Base-by-base conservation (phyloP, 1,140 invertebrate genomes). In the Penaeus japonicus region DNA sequence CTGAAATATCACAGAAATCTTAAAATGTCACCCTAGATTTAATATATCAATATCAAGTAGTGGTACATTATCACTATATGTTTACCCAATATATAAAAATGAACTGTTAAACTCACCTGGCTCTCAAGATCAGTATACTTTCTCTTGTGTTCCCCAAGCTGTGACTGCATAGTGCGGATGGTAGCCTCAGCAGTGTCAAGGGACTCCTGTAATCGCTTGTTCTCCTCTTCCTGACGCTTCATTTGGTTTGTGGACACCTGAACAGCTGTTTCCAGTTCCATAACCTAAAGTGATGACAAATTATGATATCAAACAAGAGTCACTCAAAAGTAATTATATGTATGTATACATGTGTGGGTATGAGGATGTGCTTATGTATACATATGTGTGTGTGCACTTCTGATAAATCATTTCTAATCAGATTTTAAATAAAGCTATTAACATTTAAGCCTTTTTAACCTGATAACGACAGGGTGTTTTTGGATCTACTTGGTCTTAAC, bases 181-280 rank as follows among this genome's bases (percentile, higher is more conserved):
- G 95, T 93, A 73, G 95, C 93, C 22, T 96, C 93, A 4, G 95
- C 94, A 27, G 94, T 92, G 87, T 98, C 97, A 0, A 98, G 92
- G 73, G 95, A 94, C 84, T 97, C 96, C 39, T 95, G 94, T 90
- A 98, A 92, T 90, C 95, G 94, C 91, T 98, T 97, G 90, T 97
- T 95, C 91, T 99, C 97, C 85, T 99, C 98, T 91, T 99, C 98
- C 93, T 99, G 97, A 47, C 98, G 94, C 39, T 96, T 95, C 86
- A 99, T 94, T 92, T 99, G 98, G 93, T 99, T 99, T 18, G 96
- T 96, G 65, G 97, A 97, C 0, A 99, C 97, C 92, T 99, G 97
- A 57, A 98, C 93, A 89, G 94, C 97, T 2, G 98, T 99, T 92
- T 99, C 98, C n/a, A 99, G 94, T 93, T 99, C 98, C 98, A 99